phyloP scores from a whole-genome alignment of 2,797 vertebrate genomes.

The Sebastolobus alascanus region DNA sequence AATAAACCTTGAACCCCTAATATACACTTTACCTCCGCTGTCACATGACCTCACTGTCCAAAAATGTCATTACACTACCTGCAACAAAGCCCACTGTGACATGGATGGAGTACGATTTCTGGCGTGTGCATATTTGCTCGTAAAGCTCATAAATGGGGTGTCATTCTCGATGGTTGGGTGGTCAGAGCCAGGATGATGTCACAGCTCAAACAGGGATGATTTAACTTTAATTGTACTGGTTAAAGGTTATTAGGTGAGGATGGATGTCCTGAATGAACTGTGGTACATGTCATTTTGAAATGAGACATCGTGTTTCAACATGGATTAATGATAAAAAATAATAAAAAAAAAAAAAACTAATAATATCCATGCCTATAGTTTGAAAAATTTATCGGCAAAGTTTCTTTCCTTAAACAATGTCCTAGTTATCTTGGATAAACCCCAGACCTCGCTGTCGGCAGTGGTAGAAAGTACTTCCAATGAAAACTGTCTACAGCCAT shows the following conservation, averaged over 20 bases:
- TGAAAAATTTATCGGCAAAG: not conserved
- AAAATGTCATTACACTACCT: conserved; percentile 22
- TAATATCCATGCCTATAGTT: not conserved
- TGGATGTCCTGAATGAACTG: not conserved
- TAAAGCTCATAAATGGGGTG: conserved; percentile 15
- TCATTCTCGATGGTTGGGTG: conserved; percentile 32
- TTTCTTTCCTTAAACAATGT: conserved; percentile 15
- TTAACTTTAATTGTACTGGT: not conserved
- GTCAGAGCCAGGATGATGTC: not conserved
- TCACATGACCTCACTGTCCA: conserved; percentile 51
- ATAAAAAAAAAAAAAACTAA: too few relatives aligned
- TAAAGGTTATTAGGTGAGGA: not conserved
- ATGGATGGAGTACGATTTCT: conserved; percentile 24
- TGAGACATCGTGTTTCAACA: not conserved
- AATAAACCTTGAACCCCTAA: conserved; percentile 50
- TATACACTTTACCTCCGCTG: conserved; percentile 20
- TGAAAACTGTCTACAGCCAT: not conserved
- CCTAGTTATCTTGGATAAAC: not conserved
- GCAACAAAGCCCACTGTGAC: conserved; percentile 46
- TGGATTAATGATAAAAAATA: not conserved
- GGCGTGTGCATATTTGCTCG: conserved; percentile 24
- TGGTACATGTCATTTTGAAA: not conserved
- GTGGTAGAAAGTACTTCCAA: not conserved
- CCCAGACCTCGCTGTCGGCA: not conserved
- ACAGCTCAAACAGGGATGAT: conserved; percentile 13